Conservation (phyloP, 2,888 invertebrate species). For the Pseudococcus jackbeardsleyi region DNA sequence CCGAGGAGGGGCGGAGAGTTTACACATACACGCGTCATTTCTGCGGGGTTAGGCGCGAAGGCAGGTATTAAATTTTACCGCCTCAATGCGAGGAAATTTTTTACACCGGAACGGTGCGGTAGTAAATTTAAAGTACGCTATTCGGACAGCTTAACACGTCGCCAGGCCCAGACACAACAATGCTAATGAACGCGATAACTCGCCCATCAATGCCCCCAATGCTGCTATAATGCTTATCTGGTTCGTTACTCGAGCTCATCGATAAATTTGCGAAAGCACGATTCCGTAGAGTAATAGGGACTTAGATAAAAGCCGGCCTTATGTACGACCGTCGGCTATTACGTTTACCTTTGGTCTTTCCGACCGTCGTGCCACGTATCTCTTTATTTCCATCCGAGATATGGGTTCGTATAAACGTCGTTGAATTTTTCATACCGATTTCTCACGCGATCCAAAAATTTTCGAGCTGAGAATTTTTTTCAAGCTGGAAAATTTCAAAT, state of each 20-base stretch:
- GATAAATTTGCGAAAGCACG: not conserved
- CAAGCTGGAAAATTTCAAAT: not conserved
- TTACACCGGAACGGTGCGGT: not conserved
- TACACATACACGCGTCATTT: not conserved
- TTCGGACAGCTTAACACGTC: constrained; percentile 36
- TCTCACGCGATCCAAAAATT: not conserved
- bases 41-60: not conserved
- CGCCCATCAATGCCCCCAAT: constrained; percentile 33
- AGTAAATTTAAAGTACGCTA: constrained; percentile 20
- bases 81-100: not conserved
- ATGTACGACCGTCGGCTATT: not conserved
- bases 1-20: not conserved
- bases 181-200: constrained; percentile 47
- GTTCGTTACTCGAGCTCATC: constrained; percentile 12
- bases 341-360: not conserved
- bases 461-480: not conserved
- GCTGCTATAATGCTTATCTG: constrained; percentile 28
- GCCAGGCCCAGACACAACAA: constrained; percentile 18
- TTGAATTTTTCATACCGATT: not conserved
- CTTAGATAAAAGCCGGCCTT: constrained; percentile 5
- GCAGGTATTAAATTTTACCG: constrained; percentile 18
- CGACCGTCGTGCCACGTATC: not conserved
- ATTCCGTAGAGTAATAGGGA: constrained; percentile 15
- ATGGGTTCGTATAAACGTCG: not conserved
- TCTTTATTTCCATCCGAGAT: not conserved